phyloP scores from a whole-genome alignment of 2,113 vertebrate genomes.

The Albula glossodonta region DNA sequence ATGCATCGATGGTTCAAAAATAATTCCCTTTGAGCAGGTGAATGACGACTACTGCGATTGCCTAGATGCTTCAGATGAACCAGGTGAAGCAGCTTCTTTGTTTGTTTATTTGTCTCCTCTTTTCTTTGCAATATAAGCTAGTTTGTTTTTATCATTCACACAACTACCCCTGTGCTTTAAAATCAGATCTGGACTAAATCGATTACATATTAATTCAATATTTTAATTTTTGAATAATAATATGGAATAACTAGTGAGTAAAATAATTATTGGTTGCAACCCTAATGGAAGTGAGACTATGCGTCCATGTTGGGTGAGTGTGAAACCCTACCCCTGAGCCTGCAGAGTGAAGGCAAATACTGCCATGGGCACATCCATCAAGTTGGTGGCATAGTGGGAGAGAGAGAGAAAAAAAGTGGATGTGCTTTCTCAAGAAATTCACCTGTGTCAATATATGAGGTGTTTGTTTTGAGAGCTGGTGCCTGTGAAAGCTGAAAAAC shows the following conservation, averaged over 20 bases:
- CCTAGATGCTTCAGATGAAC: slow-evolving; percentile 82
- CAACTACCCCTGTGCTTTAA: too few species aligned
- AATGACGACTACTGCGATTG: slow-evolving; percentile 90
- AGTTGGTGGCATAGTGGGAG: not conserved
- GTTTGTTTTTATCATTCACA: too few species aligned
- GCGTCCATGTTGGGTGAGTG: not conserved
- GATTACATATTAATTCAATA: too few species aligned
- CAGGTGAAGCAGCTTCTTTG: slow-evolving; percentile 65
- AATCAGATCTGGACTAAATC: too few species aligned
- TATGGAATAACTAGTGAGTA: too few species aligned
- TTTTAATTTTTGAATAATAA: too few species aligned
- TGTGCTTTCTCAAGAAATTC: not conserved
- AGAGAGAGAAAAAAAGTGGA: not conserved
- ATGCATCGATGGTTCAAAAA: slow-evolving; percentile 66
- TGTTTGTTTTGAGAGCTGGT: not conserved
- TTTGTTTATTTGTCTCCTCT: not conserved
- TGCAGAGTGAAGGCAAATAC: not conserved
- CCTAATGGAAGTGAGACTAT: not conserved
- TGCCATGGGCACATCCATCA: not conserved
- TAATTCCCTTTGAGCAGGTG: slow-evolving; percentile 71
- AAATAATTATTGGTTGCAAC: too few species aligned
- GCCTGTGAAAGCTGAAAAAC: not conserved
- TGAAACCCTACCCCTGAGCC: not conserved
- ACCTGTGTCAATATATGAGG: not conserved
- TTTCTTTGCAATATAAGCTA: not conserved